phyloP scores from a whole-genome alignment of 1,140 invertebrate species.

The Neelides sp. region DNA sequence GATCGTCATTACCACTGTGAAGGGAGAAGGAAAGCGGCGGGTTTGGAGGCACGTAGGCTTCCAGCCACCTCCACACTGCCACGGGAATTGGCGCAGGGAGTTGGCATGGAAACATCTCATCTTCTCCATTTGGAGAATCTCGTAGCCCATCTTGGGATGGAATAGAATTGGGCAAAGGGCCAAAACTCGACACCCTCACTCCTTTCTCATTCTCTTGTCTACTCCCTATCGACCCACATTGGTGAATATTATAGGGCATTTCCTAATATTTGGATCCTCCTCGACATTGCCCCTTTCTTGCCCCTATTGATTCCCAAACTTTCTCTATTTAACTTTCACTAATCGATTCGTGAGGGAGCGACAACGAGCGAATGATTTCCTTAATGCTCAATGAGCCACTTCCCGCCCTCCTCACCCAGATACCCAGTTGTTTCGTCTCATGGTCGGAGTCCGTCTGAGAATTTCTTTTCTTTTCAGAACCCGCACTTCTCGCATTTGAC shows the following conservation, averaged over 20 bases:
- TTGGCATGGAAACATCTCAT: conserved; percentile 10
- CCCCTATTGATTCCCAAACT: neutral
- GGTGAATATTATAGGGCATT: conserved; percentile 4
- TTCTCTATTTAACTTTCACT: neutral
- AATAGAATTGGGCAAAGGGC: conserved; percentile 21
- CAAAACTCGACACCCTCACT: conserved; percentile 19
- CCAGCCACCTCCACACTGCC: too few species aligned
- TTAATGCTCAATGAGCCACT: too few species aligned
- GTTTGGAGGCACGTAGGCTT: too few species aligned
- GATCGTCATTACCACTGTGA: too few species aligned
- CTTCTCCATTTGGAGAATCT: neutral
- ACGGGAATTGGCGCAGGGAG: neutral
- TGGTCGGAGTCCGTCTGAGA: neutral
- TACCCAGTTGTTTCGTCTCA: neutral
- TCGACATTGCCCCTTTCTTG: conserved; percentile 7
- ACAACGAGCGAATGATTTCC: too few species aligned
- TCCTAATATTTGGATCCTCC: too few species aligned
- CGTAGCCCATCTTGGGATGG: conserved; percentile 23
- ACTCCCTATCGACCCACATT: conserved; percentile 14
- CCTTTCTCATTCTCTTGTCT: conserved; percentile 1
- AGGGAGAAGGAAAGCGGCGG: too few species aligned
- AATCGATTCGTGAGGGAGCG: neutral
- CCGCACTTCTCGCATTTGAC: neutral
- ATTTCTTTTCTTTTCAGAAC: neutral
- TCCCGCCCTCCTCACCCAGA: too few species aligned